Conservation (phyloP, 2,888 invertebrate genomes). For the Nymphalis urticae region DNA sequence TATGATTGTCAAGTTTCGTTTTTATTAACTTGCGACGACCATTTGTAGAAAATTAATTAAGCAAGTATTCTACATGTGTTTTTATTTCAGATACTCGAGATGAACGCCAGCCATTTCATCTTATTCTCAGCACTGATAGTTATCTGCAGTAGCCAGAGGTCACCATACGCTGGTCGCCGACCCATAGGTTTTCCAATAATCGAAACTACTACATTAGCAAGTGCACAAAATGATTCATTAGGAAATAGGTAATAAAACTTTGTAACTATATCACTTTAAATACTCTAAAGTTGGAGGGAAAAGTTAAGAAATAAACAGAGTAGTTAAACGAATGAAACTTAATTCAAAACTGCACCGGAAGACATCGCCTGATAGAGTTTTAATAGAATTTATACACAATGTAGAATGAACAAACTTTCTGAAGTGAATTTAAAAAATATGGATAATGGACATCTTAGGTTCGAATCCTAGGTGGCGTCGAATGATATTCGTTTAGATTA, state of each 20-base stretch:
- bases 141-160: slow-evolving; percentile 70
- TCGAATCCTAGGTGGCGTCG: no score
- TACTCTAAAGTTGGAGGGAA: slow-evolving; percentile 7
- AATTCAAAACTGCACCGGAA: background rate
- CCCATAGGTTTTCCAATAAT: slow-evolving; percentile 80
- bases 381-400: background rate
- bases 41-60: slow-evolving; percentile 4
- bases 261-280: background rate
- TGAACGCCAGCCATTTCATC: slow-evolving; percentile 42
- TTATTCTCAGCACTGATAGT: slow-evolving; percentile 44
- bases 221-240: slow-evolving; percentile 34
- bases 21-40: background rate
- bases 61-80: slow-evolving; percentile 19
- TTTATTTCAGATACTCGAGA: slow-evolving; percentile 43
- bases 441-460: no score
- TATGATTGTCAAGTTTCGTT: no score
- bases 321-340: background rate
- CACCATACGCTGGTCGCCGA: slow-evolving; percentile 81
- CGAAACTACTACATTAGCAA: slow-evolving; percentile 40
- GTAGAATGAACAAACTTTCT: no score
- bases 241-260: slow-evolving; percentile 48
- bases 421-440: no score
- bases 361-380: background rate
- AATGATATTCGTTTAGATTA: no score
- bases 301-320: background rate